phyloP scores from a whole-genome alignment of 2,888 invertebrate genomes.

The Nomada hirtipes region DNA sequence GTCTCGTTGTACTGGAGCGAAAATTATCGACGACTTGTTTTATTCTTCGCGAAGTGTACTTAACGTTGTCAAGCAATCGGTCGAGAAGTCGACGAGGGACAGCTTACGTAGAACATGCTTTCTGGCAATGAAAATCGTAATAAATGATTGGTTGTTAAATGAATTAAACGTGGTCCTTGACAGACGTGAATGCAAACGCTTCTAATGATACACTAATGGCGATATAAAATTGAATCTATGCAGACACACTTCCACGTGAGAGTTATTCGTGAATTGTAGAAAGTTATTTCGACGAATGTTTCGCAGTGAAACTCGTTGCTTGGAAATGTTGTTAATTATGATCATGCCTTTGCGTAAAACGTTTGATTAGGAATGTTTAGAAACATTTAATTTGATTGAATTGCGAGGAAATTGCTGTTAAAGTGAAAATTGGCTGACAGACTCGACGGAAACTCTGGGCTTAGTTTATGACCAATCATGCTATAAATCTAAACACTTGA shows the following conservation, averaged over 20 bases:
- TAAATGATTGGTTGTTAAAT: neutral
- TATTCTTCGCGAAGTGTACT: neutral
- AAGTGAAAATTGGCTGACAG: neutral
- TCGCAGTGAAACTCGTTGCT: neutral
- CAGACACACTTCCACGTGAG: neutral
- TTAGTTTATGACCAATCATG: neutral
- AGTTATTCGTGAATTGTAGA: neutral
- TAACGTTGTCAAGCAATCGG: neutral
- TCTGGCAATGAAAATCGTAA: neutral
- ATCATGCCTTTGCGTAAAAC: neutral
- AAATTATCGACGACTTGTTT: neutral
- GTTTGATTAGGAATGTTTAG: neutral
- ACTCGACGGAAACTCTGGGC: neutral
- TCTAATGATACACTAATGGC: neutral
- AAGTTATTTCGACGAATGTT: slow-evolving; percentile 9
- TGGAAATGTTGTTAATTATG: slow-evolving; percentile 7
- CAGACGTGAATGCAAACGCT: neutral
- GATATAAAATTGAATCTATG: neutral
- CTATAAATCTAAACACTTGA: neutral
- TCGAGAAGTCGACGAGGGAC: too few species aligned
- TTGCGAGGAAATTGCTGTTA: neutral
- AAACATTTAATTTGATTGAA: neutral
- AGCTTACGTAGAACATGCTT: neutral
- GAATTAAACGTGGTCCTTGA: neutral
- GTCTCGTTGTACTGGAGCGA: neutral